These are phyloP conservation scores for Calameuta filiformis DNA, from an alignment of 2,888 invertebrate genomes.

Conservation along the genomic window DNA sequence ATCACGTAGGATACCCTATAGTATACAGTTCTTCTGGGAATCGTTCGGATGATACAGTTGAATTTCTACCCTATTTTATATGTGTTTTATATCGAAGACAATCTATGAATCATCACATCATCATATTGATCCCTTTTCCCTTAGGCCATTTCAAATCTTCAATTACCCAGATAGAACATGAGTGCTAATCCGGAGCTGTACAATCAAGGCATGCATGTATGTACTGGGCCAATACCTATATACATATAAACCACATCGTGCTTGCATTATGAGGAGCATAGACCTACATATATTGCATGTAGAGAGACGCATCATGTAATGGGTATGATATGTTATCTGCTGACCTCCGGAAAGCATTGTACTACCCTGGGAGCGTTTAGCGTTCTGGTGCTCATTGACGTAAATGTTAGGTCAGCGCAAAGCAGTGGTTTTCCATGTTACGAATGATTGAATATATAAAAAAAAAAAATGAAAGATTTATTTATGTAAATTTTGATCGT, in stretches of 20 bases:
- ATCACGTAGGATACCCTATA: neutral
- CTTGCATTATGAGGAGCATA: neutral
- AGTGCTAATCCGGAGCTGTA: neutral
- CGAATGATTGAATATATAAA: neutral
- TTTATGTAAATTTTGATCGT: neutral
- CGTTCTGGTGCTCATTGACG: neutral
- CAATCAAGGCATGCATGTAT: neutral
- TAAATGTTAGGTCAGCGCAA: neutral
- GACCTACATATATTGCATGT: neutral
- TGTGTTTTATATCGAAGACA: neutral
- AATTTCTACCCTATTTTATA: neutral
- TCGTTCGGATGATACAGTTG: neutral
- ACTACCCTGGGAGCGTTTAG: conserved; percentile 27
- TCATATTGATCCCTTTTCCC: neutral
- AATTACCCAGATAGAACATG: neutral
- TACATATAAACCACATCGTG: neutral
- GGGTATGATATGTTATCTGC: conserved; percentile 27
- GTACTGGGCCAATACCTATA: neutral
- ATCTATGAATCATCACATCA: neutral
- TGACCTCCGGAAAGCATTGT: conserved; percentile 24
- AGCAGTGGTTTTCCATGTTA: neutral
- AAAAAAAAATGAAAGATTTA: neutral
- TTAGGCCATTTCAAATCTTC: neutral
- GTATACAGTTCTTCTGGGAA: neutral
- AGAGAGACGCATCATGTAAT: conserved; percentile 28